A percentile compares a stretch with the other conserved stretches of the same genome.
Evolutionary conservation across 2,888 invertebrate species (phyloP).

Genomic region (Nudaria mundana): DNA sequence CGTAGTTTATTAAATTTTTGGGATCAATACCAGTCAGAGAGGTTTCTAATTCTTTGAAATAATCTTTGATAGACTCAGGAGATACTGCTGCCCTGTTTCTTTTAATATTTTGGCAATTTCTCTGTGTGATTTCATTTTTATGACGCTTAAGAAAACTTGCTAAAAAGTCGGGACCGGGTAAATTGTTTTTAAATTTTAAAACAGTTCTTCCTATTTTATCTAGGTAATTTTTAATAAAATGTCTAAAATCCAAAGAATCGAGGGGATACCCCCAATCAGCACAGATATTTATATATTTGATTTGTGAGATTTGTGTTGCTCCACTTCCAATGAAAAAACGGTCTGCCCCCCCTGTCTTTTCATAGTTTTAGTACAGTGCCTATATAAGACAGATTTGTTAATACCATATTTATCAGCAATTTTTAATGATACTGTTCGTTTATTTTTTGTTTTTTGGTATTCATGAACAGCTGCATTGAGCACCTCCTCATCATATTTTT

Average conservation of each 20-base stretch:
- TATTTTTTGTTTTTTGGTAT: conserved; percentile 2
- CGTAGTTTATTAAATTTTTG: background rate
- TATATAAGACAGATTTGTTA: conserved; percentile 14
- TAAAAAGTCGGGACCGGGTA: background rate
- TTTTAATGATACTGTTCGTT: conserved; percentile 4
- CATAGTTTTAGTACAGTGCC: conserved; percentile 15
- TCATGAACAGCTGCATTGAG: conserved; percentile 6
- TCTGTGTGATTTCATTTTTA: background rate
- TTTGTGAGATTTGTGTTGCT: conserved; percentile 14
- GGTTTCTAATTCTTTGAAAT: background rate
- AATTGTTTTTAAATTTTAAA: background rate
- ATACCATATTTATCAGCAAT: conserved; percentile 15
- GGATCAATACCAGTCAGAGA: background rate
- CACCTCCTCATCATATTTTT: conserved; percentile 10
- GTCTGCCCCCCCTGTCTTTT: conserved; percentile 24
- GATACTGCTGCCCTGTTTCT: background rate
- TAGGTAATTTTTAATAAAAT: background rate
- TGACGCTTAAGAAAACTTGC: background rate
- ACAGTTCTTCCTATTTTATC: background rate
- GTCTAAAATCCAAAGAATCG: background rate
- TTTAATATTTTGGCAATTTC: background rate
- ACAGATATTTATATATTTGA: conserved; percentile 22
- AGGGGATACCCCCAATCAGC: background rate
- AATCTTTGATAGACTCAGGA: background rate
- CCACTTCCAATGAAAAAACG: conserved; percentile 14